Percentiles rank a stretch among this genome's conserved stretches.
These are phyloP conservation scores for Zingel zingel DNA, from an alignment of 2,113 vertebrate genomes.

Conservation along the genomic window DNA sequence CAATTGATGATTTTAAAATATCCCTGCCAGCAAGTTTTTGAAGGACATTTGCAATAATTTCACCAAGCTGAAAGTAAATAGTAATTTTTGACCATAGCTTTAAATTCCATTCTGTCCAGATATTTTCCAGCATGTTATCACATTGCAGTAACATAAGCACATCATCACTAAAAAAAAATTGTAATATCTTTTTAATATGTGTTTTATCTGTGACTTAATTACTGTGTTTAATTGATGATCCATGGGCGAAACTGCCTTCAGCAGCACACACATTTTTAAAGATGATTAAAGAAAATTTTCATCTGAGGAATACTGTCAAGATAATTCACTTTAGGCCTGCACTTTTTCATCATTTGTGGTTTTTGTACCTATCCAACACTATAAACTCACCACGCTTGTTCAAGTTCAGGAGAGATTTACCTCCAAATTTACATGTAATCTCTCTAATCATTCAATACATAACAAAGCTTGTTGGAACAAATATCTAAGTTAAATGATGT, in stretches of 20 bases:
- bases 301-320: neutral
- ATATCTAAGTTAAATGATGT: neutral
- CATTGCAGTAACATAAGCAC: neutral
- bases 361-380: neutral
- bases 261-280: neutral
- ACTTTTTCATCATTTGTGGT: neutral
- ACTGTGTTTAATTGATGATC: neutral
- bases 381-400: neutral
- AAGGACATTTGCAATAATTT: slow-evolving; percentile 26
- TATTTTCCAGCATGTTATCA: neutral
- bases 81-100: neutral
- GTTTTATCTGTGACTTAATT: neutral
- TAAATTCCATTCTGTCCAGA: neutral
- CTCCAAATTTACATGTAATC: neutral
- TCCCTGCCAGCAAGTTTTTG: neutral
- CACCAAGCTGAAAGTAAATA: neutral
- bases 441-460: neutral
- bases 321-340: neutral
- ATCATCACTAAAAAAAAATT: neutral
- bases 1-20: slow-evolving; percentile 14
- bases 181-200: neutral
- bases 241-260: neutral
- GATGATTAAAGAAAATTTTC: neutral
- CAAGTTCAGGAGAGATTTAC: neutral
- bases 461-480: slow-evolving; percentile 5